Percentiles rank a stretch among this genome's conserved stretches.
Conservation (phyloP, 1,140 invertebrate genomes). For the Lasioglossum baleicum region DNA sequence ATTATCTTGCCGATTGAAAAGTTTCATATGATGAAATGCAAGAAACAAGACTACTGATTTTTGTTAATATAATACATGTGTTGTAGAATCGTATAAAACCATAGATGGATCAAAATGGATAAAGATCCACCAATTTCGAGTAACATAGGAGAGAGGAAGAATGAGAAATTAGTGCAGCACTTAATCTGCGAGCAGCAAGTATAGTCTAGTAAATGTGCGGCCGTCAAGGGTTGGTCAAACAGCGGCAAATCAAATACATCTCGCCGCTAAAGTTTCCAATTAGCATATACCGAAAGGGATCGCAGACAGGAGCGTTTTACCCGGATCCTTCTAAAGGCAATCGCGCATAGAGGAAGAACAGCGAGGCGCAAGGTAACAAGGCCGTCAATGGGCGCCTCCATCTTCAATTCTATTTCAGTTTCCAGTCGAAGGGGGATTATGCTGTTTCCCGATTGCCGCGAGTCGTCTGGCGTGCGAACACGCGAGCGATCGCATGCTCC, state of each 20-base stretch:
- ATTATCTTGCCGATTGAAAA: too few relatives aligned
- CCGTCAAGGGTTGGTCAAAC: neutral
- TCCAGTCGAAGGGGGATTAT: constrained; percentile 34
- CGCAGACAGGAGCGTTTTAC: neutral
- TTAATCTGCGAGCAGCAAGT: too few relatives aligned
- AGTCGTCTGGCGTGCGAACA: constrained; percentile 19
- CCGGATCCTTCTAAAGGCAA: neutral
- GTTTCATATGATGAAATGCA: too few relatives aligned
- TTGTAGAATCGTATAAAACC: too few relatives aligned
- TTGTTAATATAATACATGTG: too few relatives aligned
- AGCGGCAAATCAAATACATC: neutral
- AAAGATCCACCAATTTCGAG: too few relatives aligned
- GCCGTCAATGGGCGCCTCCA: constrained; percentile 8
- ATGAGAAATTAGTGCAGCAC: too few relatives aligned
- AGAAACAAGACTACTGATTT: too few relatives aligned
- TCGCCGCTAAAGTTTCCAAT: neutral
- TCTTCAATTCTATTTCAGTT: constrained; percentile 44
- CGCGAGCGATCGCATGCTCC: neutral
- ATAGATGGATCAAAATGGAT: too few relatives aligned
- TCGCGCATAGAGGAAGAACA: neutral
- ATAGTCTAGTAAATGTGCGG: too few relatives aligned
- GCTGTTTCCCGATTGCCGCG: constrained; percentile 16
- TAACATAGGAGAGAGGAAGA: too few relatives aligned
- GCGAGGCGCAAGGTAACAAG: constrained; percentile 6
- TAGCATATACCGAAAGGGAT: neutral